Evolutionary conservation across 2,113 vertebrate genomes (phyloP), one percentile per base, ranked within the genome.

Genomic region (Tinamus guttatus): DNA sequence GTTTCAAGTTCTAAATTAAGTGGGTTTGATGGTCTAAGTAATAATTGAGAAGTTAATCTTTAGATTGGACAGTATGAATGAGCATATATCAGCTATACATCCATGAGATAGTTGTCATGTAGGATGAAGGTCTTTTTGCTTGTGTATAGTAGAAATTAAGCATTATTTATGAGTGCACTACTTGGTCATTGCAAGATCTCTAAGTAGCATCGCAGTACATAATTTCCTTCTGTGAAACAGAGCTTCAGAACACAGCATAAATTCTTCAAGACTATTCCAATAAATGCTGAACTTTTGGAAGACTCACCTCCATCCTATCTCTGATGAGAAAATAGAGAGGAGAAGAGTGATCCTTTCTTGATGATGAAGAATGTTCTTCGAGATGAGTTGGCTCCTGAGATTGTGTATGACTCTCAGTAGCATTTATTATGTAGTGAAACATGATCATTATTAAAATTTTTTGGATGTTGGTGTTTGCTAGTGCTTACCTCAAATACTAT

Each of bases 401-500:
- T 75, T 28, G 9, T 49, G 15, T 7, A 5, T 78, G 70, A 73
- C 8, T 47, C 45, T 77, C 0, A 11, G 38, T 86, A 65, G 54
- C 49, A 77, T 47, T 22, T 41, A 28, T 58, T 65, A 9, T 1
- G 1, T 21, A 54, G 75, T 13, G 16, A 18, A 76, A 73, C 15
- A 41, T 73, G 28, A 4, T 77, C 6, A 28, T 3, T 22, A 13
- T 9, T 81, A 83, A 40, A 73, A 56, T 49, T 77, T 68, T 34
- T 45, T 60, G 32, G 2, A 67, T 82, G 20, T 9, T 41, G 34
- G 19, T 74, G n/a, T 47, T 85, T 63, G 27, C 47, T 58, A 28
- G 67, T 1, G 1, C 22, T 41, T 79, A 62, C 5, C 51, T 25
- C n/a, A 9, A 22, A 41, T 4, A 3, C 25, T 69, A 0, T 34